Evolutionary conservation across 2,888 invertebrate species (phyloP).

Genomic region (Stenodema calcarata): DNA sequence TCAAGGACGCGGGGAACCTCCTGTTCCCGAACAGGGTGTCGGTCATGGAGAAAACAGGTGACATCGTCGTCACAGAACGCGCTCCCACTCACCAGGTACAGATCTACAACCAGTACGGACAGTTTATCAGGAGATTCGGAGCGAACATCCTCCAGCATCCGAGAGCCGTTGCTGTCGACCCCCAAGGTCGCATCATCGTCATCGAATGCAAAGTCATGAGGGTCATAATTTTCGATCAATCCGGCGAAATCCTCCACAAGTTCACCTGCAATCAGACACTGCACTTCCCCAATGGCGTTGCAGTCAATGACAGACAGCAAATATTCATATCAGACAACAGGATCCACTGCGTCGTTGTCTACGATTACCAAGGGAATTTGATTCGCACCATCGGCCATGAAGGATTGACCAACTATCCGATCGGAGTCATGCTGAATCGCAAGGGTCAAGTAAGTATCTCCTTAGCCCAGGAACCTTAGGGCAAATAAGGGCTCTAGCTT

Average conservation of each 20-base stretch:
- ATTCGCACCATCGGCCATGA: constrained; percentile 98
- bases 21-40: constrained; percentile 98
- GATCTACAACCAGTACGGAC: constrained; percentile 99
- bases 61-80: constrained; percentile 97
- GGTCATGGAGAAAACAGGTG: constrained; percentile 96
- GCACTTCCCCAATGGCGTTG: constrained; percentile 99
- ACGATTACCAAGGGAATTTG: constrained; percentile 96
- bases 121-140: constrained; percentile 98
- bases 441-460: constrained; percentile 80
- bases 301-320: constrained; percentile 98
- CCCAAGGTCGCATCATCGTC: constrained; percentile 97
- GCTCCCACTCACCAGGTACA: constrained; percentile 99
- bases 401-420: constrained; percentile 98
- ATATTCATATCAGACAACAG: constrained; percentile 99
- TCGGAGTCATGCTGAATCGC: constrained; percentile 97
- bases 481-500: too few relatives aligned
- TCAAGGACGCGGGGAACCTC: constrained; percentile 95
- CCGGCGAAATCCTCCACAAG: constrained; percentile 95
- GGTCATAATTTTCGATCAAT: constrained; percentile 98
- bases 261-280: constrained; percentile 98
- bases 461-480: too few relatives aligned
- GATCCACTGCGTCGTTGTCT: constrained; percentile 98
- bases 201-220: constrained; percentile 99
- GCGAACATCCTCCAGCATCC: constrained; percentile 99
- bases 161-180: constrained; percentile 97